Evolutionary conservation across 1,140 invertebrate species (phyloP), one percentile per base, ranked within the genome.

Genomic region (Thaumetopoea pityocampa): DNA sequence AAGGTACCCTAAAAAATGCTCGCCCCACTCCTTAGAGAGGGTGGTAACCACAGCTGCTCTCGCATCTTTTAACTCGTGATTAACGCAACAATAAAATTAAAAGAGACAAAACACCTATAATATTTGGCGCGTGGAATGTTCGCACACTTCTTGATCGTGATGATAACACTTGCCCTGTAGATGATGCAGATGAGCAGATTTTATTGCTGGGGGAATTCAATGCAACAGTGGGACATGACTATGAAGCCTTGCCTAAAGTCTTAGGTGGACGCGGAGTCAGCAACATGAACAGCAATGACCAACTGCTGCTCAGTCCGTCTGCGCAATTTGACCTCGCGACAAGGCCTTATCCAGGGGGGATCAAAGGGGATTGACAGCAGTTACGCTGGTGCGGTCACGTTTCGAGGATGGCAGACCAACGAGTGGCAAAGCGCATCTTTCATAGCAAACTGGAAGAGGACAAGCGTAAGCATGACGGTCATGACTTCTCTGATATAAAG

Each of bases 1-100:
- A 58, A 59, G 53, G 45, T 63, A 37, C 38, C 42, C 27, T 26
- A 64, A 50, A 45, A 50, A 58, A 41, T 47, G 49, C 28, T 51
- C 10, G 8, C 27, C 37, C 46, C 35, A 8, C n/a, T 18, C 5
- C 12, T 7, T 4, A 1, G 24, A 9, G 35, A n/a, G 27, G 40
- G 45, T 36, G 32, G 51, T 42, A 37, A 48, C 51, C 35, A 26
- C 46, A n/a, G n/a, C n/a, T n/a, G n/a, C n/a, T n/a, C n/a, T n/a
- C n/a, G n/a, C n/a, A n/a, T n/a, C n/a, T n/a, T n/a, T n/a, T n/a
- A n/a, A n/a, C n/a, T n/a, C n/a, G n/a, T n/a, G n/a, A n/a, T n/a
- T n/a, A n/a, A n/a, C n/a, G n/a, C n/a, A n/a, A n/a, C n/a, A n/a
- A n/a, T n/a, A n/a, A n/a, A n/a, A n/a, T n/a, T n/a, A n/a, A n/a